Percentiles rank a stretch among this genome's conserved stretches.
phyloP scores from a whole-genome alignment of 2,113 vertebrate species.

The Hemiscyllium ocellatum region DNA sequence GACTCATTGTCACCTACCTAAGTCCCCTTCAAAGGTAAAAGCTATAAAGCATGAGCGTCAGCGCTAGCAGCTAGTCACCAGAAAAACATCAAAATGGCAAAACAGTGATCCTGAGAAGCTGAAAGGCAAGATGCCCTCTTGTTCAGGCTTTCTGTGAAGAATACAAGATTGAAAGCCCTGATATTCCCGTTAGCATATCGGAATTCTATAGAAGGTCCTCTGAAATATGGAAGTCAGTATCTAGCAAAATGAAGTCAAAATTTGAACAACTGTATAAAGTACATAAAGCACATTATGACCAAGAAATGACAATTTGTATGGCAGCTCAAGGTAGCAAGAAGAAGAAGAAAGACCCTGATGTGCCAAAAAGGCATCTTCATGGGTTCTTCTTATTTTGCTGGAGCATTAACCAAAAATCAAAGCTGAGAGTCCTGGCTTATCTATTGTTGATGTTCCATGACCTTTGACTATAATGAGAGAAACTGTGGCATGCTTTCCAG shows the following conservation, averaged over 20 bases:
- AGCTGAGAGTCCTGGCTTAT: slow-evolving; percentile 70
- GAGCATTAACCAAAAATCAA: slow-evolving; percentile 81
- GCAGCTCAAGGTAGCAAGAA: slow-evolving; percentile 69
- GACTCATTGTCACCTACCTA: too few relatives aligned
- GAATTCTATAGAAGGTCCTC: slow-evolving; percentile 83
- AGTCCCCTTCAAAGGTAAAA: too few relatives aligned
- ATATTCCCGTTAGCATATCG: slow-evolving; percentile 75
- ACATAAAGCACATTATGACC: slow-evolving; percentile 78
- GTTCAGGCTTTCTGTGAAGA: slow-evolving; percentile 80
- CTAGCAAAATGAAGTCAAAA: slow-evolving; percentile 73
- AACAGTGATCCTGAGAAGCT: slow-evolving; percentile 81
- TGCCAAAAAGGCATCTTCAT: slow-evolving; percentile 76
- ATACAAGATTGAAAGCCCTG: slow-evolving; percentile 78
- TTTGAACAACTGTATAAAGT: slow-evolving; percentile 81
- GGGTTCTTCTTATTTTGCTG: slow-evolving; percentile 79
- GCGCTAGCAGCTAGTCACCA: not conserved
- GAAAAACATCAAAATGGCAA: slow-evolving; percentile 64
- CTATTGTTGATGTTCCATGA: slow-evolving; percentile 60
- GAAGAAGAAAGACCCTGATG: slow-evolving; percentile 81
- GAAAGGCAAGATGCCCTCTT: slow-evolving; percentile 82
- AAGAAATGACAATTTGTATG: slow-evolving; percentile 78
- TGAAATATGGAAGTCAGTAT: slow-evolving; percentile 72
- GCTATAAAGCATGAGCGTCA: too few relatives aligned
- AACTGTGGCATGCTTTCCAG: too few relatives aligned
- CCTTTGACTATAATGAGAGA: too few relatives aligned